A percentile compares a stretch with the other conserved stretches of the same genome.
Conservation (phyloP, 92 coral and sea anemone genomes). For the Nematostella vectensis region DNA sequence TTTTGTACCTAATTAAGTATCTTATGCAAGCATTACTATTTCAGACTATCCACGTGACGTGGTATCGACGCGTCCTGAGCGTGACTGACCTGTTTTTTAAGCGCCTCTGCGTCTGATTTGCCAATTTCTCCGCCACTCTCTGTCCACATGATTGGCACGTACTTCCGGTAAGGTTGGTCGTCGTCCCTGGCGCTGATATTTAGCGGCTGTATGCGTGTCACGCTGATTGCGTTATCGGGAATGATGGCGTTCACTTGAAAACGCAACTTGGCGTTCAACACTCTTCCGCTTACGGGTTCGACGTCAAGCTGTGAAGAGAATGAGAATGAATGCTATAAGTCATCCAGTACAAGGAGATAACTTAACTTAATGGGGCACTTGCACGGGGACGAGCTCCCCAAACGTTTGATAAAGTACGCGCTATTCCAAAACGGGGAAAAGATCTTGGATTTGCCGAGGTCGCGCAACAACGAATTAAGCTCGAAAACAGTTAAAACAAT, state of each 20-base stretch:
- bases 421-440: not conserved
- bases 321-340: too few relatives aligned
- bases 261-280: conserved; percentile 53
- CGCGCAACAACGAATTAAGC: too few relatives aligned
- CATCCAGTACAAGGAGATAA: too few relatives aligned
- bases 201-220: conserved; percentile 31
- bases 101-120: conserved; percentile 11
- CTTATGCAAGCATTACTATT: too few relatives aligned
- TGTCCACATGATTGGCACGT: conserved; percentile 67
- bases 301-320: conserved; percentile 60
- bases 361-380: too few relatives aligned
- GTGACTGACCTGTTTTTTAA: conserved; percentile 30
- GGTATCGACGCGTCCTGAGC: too few relatives aligned
- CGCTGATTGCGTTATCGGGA: conserved; percentile 20
- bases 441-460: not conserved
- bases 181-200: conserved; percentile 29
- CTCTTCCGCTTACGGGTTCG: conserved; percentile 71
- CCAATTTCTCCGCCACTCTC: conserved; percentile 57
- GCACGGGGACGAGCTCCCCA: too few relatives aligned
- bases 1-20: too few relatives aligned
- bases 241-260: conserved; percentile 64
- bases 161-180: conserved; percentile 23
- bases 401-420: too few relatives aligned
- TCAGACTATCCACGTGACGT: too few relatives aligned
- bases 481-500: too few relatives aligned